phyloP scores from a whole-genome alignment of 2,113 vertebrate species.

The Lophochroa leadbeateri region DNA sequence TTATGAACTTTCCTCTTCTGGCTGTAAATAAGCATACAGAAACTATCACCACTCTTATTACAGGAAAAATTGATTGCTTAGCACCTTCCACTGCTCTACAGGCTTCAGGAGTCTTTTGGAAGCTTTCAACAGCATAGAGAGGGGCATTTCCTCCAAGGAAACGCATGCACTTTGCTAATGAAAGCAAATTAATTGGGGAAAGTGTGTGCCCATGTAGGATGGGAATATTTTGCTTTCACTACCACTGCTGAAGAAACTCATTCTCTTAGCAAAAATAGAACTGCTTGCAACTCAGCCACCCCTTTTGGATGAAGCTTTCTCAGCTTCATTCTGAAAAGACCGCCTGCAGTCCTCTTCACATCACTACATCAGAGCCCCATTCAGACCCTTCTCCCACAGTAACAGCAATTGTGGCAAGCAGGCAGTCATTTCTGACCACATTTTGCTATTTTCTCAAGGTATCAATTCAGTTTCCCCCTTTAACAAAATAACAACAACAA shows the following conservation, averaged over 20 bases:
- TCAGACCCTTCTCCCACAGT: not conserved
- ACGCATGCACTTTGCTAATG: not conserved
- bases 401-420: not conserved
- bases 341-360: not conserved
- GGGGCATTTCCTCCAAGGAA: not conserved
- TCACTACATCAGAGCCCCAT: not conserved
- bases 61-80: not conserved
- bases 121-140: not conserved
- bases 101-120: not conserved
- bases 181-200: constrained; percentile 7
- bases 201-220: not conserved
- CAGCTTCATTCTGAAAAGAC: not conserved
- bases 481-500: not conserved
- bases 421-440: not conserved
- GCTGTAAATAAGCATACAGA: not conserved
- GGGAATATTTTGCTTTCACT: not conserved
- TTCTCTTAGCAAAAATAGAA: not conserved
- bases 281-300: not conserved
- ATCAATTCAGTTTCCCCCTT: not conserved
- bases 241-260: not conserved
- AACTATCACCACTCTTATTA: not conserved
- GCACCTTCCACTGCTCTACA: not conserved
- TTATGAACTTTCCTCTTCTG: not conserved
- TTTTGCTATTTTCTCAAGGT: not conserved
- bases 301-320: not conserved